phyloP scores from a whole-genome alignment of 1,140 invertebrate genomes.

The Drosophila grimshawi region DNA sequence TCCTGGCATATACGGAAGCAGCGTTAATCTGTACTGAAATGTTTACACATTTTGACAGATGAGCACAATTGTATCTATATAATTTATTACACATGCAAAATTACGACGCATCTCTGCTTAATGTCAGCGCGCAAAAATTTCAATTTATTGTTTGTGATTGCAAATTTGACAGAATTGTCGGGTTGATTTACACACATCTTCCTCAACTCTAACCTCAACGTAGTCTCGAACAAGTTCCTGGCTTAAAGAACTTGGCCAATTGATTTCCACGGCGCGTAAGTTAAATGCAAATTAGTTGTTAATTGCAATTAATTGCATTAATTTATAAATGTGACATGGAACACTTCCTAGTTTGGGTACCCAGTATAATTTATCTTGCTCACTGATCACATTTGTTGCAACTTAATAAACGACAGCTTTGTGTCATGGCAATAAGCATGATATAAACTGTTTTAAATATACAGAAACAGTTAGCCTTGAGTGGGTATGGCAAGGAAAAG shows the following conservation, averaged over 20 bases:
- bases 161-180: slow-evolving; percentile 75
- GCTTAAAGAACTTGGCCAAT: slow-evolving; percentile 28
- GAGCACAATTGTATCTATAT: slow-evolving; percentile 25
- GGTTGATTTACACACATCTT: slow-evolving; percentile 63
- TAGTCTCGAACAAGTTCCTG: neutral
- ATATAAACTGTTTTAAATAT: too few relatives aligned
- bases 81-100: slow-evolving; percentile 60
- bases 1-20: slow-evolving; percentile 66
- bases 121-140: slow-evolving; percentile 63
- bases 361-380: slow-evolving; percentile 66
- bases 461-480: too few relatives aligned
- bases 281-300: slow-evolving; percentile 60
- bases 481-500: too few relatives aligned
- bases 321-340: slow-evolving; percentile 67
- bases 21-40: slow-evolving; percentile 47
- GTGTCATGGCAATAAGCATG: too few relatives aligned
- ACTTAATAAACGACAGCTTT: neutral
- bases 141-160: slow-evolving; percentile 75
- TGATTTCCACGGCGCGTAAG: slow-evolving; percentile 40
- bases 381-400: slow-evolving; percentile 24
- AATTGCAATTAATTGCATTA: slow-evolving; percentile 67
- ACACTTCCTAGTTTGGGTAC: slow-evolving; percentile 61
- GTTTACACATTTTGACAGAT: slow-evolving; percentile 54
- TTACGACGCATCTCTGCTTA: slow-evolving; percentile 65
- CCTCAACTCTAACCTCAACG: neutral